Evolutionary conservation across 1,140 invertebrate genomes (phyloP), one percentile per base, ranked within the genome.

Genomic region (Epicauta chinensis): DNA sequence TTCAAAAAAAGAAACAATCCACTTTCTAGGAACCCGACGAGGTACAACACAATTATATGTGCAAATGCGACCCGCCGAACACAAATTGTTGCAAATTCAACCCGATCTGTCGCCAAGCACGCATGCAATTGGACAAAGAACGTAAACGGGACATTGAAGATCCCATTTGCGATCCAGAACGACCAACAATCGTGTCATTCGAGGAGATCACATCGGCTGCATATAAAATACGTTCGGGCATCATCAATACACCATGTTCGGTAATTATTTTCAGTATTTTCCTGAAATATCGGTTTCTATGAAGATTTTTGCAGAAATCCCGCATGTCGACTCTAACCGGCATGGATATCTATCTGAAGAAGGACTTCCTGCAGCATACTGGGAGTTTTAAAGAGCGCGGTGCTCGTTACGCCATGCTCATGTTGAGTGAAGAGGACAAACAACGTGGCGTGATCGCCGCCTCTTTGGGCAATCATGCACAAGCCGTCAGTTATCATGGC

Each of bases 321-420:
- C 86, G 87, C 57, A 78, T 94, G 62, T 93, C 89, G 0, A 72
- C 78, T 2, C 61, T 80, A 9, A 83, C 82, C 48, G 87, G 83
- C 16, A 89, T 95, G 81, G 83, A 94, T 23, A 78, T 97, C 35
- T 97, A 83, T 70, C 80, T 95, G 51, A 96, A 97, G 71, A 94
- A 94, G 67, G 93, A 97, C 66, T 95, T 91, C 70, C 73, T 94
- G 6, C 92, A 96, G 72, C 82, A 80, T 45, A 96, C 92, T 7
- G 93, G 93, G 70, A 93, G 90, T 72, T 95, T 95, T 65, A 94
- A 95, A 73, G 93, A 96, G 70, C 78, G 93, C 52, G 93, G 93
- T 3, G 93, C 93, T 1, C 76, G 93, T 7, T 90, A 92, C 65
- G 87, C 90, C 0, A 65, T 97, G 9, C 62, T 91, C 16, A 81